Evolutionary conservation across 2,797 vertebrate species (phyloP).

Genomic region (Falco berigora): DNA sequence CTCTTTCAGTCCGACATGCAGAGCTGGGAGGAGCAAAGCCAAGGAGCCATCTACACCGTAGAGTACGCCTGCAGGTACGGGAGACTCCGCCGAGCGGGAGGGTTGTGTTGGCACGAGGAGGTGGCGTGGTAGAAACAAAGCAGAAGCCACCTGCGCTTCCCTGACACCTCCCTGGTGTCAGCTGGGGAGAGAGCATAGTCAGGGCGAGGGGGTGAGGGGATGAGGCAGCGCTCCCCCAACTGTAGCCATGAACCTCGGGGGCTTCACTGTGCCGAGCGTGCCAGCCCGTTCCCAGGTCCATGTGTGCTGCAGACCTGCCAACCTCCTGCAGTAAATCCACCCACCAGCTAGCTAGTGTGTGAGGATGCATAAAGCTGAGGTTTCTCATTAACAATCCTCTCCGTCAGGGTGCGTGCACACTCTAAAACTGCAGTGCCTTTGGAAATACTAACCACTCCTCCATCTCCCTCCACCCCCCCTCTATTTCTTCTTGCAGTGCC

Average conservation of each 20-base stretch:
- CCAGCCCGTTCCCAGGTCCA: neutral
- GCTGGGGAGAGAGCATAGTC: neutral
- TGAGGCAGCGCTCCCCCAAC: neutral
- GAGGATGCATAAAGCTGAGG: neutral
- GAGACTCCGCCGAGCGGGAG: too few relatives aligned
- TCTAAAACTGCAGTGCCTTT: accelerated
- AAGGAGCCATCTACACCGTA: constrained; percentile 93
- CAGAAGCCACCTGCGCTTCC: neutral
- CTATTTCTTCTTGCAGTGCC: constrained; percentile 72
- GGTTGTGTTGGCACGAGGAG: neutral
- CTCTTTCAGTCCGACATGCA: constrained; percentile 91
- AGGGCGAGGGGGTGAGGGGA: neutral
- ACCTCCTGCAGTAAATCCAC: neutral
- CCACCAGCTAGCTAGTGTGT: neutral
- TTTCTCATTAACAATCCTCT: neutral
- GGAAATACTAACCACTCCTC: neutral
- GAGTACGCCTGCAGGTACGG: constrained; percentile 93
- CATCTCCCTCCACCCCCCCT: neutral
- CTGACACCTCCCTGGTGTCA: neutral
- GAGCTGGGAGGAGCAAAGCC: constrained; percentile 97
- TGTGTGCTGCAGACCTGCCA: neutral
- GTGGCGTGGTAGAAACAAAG: neutral
- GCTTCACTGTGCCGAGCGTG: neutral
- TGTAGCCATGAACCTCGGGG: accelerated
- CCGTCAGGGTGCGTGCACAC: neutral